Evolutionary conservation across 2,797 vertebrate genomes (phyloP).

Genomic region (Enteromius thamalakanensis): DNA sequence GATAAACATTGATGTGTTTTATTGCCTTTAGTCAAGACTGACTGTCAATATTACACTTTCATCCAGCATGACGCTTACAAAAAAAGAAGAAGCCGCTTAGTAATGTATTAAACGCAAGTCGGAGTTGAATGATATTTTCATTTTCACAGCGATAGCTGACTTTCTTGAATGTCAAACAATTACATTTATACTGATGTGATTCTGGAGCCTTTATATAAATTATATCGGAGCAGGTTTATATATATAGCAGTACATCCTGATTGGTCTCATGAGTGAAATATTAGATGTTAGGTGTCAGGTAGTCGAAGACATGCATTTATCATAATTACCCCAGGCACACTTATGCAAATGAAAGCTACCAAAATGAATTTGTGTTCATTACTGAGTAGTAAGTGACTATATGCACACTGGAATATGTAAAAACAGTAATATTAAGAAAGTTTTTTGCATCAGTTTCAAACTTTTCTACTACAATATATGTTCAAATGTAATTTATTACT

Average conservation of each 20-base stretch:
- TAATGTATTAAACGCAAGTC: neutral
- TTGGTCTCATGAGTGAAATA: neutral
- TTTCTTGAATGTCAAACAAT: neutral
- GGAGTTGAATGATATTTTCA: neutral
- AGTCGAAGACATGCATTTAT: neutral
- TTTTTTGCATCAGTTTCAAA: neutral
- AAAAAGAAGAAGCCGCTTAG: neutral
- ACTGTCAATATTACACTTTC: constrained; percentile 4
- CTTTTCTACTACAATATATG: neutral
- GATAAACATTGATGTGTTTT: neutral
- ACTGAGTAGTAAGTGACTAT: neutral
- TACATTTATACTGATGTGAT: neutral
- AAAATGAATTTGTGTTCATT: neutral
- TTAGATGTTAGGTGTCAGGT: neutral
- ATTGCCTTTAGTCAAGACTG: neutral
- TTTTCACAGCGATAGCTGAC: neutral
- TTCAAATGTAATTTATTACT: neutral
- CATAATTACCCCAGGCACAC: neutral
- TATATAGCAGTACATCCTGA: neutral
- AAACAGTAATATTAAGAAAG: neutral
- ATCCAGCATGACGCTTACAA: neutral
- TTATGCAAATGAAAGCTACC: neutral
- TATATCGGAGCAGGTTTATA: neutral
- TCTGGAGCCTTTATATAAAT: neutral
- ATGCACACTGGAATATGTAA: neutral